Percentiles rank a stretch among this genome's conserved stretches.
phyloP scores from a whole-genome alignment of 2,888 invertebrate genomes.

The Netelia melanura region DNA sequence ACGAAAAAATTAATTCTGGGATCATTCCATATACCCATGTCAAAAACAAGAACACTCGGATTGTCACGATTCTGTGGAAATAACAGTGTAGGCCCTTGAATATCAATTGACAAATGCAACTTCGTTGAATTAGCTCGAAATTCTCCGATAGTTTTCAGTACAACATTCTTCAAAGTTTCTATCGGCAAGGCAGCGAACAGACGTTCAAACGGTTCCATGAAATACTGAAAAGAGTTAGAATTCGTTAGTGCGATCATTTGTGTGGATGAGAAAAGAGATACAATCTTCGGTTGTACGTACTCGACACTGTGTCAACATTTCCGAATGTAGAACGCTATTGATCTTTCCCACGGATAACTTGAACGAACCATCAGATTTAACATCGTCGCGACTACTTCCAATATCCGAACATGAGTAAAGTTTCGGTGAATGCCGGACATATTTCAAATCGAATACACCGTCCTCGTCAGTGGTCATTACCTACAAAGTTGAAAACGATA shows the following conservation, averaged over 20 bases:
- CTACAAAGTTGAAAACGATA: constrained; percentile 81
- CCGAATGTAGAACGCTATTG: constrained; percentile 90
- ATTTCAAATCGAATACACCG: constrained; percentile 92
- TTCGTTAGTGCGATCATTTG: too few species aligned
- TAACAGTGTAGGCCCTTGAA: constrained; percentile 91
- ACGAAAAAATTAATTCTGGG: not conserved
- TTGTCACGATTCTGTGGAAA: constrained; percentile 93
- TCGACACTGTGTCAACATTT: constrained; percentile 88
- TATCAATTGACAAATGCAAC: constrained; percentile 88
- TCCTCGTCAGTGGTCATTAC: constrained; percentile 92
- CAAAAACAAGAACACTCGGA: constrained; percentile 91
- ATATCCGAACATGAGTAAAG: constrained; percentile 85
- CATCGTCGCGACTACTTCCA: constrained; percentile 85
- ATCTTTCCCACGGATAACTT: constrained; percentile 90
- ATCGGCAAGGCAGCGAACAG: constrained; percentile 62
- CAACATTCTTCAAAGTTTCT: constrained; percentile 64
- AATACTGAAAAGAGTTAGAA: constrained; percentile 84
- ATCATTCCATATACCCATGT: constrained; percentile 86
- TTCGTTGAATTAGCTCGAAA: constrained; percentile 86
- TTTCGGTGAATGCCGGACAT: constrained; percentile 89
- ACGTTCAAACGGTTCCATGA: constrained; percentile 86
- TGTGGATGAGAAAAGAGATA: not conserved
- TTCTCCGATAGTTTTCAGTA: constrained; percentile 84
- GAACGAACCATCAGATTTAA: constrained; percentile 90
- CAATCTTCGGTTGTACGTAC: constrained; percentile 81